Conservation (phyloP, 2,797 vertebrate species). For the Eutrigla gurnardus region DNA sequence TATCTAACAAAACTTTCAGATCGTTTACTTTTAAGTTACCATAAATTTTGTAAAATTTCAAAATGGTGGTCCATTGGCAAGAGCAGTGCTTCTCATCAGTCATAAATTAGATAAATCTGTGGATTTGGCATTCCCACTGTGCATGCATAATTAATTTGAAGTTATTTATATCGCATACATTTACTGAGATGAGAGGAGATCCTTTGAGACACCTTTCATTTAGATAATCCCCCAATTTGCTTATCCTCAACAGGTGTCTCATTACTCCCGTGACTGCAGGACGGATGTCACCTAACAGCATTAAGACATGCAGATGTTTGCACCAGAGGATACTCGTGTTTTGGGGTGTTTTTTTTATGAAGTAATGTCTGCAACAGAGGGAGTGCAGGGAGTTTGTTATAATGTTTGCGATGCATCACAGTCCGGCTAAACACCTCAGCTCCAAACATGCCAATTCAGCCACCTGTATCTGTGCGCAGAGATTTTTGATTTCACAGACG, state of each 20-base stretch:
- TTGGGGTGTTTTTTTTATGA: too few relatives aligned
- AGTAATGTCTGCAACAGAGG: background rate
- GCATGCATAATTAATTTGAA: conserved; percentile 71
- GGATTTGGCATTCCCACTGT: conserved; percentile 56
- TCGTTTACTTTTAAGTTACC: conserved; percentile 13
- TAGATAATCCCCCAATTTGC: conserved; percentile 65
- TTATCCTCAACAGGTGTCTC: conserved; percentile 50
- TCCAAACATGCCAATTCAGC: conserved; percentile 12
- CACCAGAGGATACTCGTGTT: too few relatives aligned
- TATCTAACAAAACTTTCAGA: conserved; percentile 27
- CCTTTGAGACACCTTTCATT: conserved; percentile 73
- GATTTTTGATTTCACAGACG: conserved; percentile 40
- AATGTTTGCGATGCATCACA: conserved; percentile 44
- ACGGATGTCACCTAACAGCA: conserved; percentile 1
- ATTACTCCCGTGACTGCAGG: conserved; percentile 33
- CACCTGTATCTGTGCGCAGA: conserved; percentile 26
- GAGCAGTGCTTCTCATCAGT: conserved; percentile 33
- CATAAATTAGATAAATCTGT: conserved; percentile 50
- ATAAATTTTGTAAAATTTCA: background rate
- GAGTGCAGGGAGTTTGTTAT: conserved; percentile 18
- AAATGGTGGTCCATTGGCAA: conserved; percentile 18
- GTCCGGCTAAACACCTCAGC: background rate
- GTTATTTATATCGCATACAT: conserved; percentile 76
- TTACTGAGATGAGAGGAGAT: conserved; percentile 75
- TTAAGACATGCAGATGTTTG: background rate